These are phyloP conservation scores for Scaptomyza parva DNA, from an alignment of 2,888 invertebrate species.

Conservation along the genomic window DNA sequence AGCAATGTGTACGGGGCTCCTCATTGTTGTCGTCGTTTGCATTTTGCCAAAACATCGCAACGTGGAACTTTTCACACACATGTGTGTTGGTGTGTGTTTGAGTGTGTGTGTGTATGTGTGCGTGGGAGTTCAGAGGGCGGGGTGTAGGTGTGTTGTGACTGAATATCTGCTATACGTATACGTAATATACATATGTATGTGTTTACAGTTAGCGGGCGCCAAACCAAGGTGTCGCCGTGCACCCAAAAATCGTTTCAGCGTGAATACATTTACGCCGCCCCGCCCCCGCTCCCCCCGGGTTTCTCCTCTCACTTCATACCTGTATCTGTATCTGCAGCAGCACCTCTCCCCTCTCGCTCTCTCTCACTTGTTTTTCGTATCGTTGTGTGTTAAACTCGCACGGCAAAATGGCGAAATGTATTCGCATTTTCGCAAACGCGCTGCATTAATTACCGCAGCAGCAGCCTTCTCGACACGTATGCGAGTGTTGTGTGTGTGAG, in stretches of 20 bases:
- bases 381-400: not conserved
- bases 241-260: slow-evolving; percentile 79
- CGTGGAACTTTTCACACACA: slow-evolving; percentile 76
- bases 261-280: slow-evolving; percentile 72
- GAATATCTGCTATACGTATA: slow-evolving; percentile 41
- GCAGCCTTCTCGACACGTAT: slow-evolving; percentile 60
- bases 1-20: too few species aligned
- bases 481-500: slow-evolving; percentile 11
- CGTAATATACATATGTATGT: slow-evolving; percentile 67
- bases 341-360: not conserved
- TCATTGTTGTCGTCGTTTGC: slow-evolving; percentile 67
- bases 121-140: not conserved
- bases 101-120: not conserved
- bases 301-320: not conserved
- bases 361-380: not conserved
- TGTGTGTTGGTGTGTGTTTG: not conserved
- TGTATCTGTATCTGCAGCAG: slow-evolving; percentile 39
- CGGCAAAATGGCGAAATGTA: slow-evolving; percentile 72
- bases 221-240: slow-evolving; percentile 79
- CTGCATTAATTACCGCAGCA: slow-evolving; percentile 81
- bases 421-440: slow-evolving; percentile 81
- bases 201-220: slow-evolving; percentile 79
- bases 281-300: not conserved
- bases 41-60: slow-evolving; percentile 76
- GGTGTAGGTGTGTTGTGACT: not conserved